Evolutionary conservation across 2,113 vertebrate genomes (phyloP).

Genomic region (Eurystomus gularis): DNA sequence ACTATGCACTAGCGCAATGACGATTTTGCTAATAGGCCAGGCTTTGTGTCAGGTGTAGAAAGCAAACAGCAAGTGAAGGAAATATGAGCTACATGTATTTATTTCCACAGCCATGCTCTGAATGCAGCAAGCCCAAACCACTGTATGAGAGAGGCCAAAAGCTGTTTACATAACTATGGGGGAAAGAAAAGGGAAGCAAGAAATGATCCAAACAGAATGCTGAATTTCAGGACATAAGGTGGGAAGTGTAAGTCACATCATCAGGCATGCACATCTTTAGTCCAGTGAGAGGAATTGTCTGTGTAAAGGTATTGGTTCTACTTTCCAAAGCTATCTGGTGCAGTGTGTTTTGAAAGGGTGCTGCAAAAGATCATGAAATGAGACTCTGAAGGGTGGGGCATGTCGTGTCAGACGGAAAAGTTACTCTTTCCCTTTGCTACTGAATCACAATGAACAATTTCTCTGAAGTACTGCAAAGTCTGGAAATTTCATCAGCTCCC

Average conservation of each 20-base stretch:
- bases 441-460: neutral
- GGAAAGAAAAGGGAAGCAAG: constrained; percentile 16
- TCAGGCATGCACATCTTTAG: neutral
- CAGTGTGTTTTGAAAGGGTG: neutral
- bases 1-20: too few species aligned
- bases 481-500: neutral
- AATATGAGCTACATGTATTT: neutral
- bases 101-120: neutral
- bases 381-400: neutral
- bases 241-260: constrained; percentile 60
- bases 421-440: neutral
- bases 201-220: constrained; percentile 2
- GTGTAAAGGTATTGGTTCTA: neutral
- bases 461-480: neutral
- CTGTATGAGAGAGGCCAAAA: neutral
- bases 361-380: neutral
- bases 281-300: neutral
- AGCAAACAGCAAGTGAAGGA: constrained; percentile 10
- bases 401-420: neutral
- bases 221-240: constrained; percentile 50
- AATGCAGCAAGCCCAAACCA: neutral
- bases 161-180: neutral
- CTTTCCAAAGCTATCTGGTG: constrained; percentile 12
- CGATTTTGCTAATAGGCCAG: neutral
- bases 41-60: constrained; percentile 17